Evolutionary conservation across 2,797 vertebrate genomes (phyloP).

Genomic region (Sorex maritimensis): DNA sequence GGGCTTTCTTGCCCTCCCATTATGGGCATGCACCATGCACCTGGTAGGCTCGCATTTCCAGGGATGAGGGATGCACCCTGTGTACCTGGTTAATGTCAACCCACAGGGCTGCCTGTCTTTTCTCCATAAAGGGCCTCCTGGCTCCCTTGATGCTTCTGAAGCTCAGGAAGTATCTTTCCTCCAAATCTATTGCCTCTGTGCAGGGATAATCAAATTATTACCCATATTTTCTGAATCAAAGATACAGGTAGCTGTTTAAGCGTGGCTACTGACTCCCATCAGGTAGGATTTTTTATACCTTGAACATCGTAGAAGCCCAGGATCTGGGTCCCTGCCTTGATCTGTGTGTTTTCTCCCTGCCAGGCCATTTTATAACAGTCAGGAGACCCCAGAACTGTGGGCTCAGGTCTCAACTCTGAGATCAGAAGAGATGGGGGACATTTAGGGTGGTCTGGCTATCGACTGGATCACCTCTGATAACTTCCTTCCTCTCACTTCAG

Average conservation of each 20-base stretch:
- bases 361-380: background rate
- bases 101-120: background rate
- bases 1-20: background rate
- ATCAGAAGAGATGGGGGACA: background rate
- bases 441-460: background rate
- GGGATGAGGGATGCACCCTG: background rate
- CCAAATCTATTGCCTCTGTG: background rate
- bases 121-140: background rate
- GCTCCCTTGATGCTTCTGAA: background rate
- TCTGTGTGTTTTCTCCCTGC: background rate
- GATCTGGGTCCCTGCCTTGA: background rate
- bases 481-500: background rate
- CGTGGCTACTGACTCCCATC: background rate
- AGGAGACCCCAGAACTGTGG: background rate
- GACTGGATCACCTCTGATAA: background rate
- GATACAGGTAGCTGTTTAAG: conserved; percentile 6
- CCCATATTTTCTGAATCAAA: conserved; percentile 68
- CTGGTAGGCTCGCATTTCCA: accelerated
- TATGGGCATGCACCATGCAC: accelerated
- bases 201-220: conserved; percentile 54
- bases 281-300: background rate
- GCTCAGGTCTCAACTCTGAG: background rate
- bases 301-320: conserved; percentile 35
- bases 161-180: background rate
- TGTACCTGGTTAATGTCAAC: accelerated